These are phyloP conservation scores for Mesoclemmys tuberculata DNA, from an alignment of 2,113 vertebrate species.

Conservation along the genomic window DNA sequence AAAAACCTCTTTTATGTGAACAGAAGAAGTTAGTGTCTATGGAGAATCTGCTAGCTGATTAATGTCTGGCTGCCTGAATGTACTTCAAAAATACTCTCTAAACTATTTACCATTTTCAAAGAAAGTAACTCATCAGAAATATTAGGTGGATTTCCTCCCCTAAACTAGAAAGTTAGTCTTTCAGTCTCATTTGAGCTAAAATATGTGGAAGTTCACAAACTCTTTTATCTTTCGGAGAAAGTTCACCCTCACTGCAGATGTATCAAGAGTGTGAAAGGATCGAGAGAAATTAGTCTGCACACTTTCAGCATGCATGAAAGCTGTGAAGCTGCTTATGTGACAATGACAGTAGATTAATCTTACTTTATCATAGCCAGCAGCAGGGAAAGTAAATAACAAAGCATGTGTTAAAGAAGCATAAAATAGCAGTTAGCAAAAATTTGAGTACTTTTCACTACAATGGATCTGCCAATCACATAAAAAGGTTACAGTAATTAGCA, in stretches of 20 bases:
- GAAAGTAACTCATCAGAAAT: not conserved
- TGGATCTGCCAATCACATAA: conserved; percentile 14
- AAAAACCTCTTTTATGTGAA: not conserved
- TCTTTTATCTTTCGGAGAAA: not conserved
- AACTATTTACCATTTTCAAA: not conserved
- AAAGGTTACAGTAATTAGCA: not conserved
- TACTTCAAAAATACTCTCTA: not conserved
- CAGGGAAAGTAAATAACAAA: conserved; percentile 35
- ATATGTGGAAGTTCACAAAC: not conserved
- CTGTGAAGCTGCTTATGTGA: not conserved
- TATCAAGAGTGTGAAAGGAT: conserved; percentile 6
- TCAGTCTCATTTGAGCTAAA: not conserved
- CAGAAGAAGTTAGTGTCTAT: not conserved
- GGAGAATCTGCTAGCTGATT: fast-evolving
- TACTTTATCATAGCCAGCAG: conserved; percentile 41
- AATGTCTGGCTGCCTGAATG: not conserved
- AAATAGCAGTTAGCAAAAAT: conserved; percentile 11
- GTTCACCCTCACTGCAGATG: not conserved
- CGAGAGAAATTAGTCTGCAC: not conserved
- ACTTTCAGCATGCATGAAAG: conserved; percentile 11
- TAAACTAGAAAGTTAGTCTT: not conserved
- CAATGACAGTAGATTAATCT: conserved; percentile 33
- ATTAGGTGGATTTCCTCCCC: fast-evolving
- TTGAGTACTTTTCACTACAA: not conserved
- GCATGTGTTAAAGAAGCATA: not conserved